Evolutionary conservation across 2,888 invertebrate species (phyloP).

Genomic region (Drosophila conformis): DNA sequence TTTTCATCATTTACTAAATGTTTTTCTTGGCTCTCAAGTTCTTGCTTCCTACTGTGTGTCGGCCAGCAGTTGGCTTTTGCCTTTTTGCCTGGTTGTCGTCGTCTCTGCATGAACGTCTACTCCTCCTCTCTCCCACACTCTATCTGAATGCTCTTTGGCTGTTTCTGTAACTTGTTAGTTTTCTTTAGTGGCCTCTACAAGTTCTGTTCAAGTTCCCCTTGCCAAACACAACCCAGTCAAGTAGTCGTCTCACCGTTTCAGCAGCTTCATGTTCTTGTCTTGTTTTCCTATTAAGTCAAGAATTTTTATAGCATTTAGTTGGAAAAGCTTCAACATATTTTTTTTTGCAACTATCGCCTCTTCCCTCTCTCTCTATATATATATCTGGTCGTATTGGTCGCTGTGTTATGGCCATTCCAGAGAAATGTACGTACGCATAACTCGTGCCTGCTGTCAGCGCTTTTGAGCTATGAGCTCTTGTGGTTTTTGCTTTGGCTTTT

Average conservation of each 20-base stretch:
- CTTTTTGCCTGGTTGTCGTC: constrained; percentile 28
- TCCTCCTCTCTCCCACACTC: neutral
- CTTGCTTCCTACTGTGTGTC: constrained; percentile 33
- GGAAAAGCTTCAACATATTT: constrained; percentile 79
- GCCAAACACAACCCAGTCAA: neutral
- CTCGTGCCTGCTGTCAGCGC: constrained; percentile 79
- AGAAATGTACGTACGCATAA: constrained; percentile 69
- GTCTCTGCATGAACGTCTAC: constrained; percentile 11
- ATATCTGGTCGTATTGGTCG: neutral
- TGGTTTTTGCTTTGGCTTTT: constrained; percentile 72
- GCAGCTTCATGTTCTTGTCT: constrained; percentile 65
- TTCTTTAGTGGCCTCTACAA: constrained; percentile 71
- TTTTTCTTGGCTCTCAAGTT: constrained; percentile 76
- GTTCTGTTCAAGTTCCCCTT: constrained; percentile 28
- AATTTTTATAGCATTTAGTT: constrained; percentile 80
- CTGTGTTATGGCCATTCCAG: constrained; percentile 5
- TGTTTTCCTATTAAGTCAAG: constrained; percentile 80
- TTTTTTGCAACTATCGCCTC: constrained; percentile 9
- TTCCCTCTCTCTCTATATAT: neutral
- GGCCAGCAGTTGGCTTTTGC: constrained; percentile 32
- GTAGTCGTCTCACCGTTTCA: constrained; percentile 15
- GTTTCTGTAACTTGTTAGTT: constrained; percentile 74
- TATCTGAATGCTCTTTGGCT: constrained; percentile 55
- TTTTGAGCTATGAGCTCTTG: constrained; percentile 78
- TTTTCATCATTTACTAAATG: constrained; percentile 78